Evolutionary conservation across 2,797 vertebrate genomes (phyloP), one percentile per base, ranked within the genome.

Genomic region (Microcaecilia unicolor): DNA sequence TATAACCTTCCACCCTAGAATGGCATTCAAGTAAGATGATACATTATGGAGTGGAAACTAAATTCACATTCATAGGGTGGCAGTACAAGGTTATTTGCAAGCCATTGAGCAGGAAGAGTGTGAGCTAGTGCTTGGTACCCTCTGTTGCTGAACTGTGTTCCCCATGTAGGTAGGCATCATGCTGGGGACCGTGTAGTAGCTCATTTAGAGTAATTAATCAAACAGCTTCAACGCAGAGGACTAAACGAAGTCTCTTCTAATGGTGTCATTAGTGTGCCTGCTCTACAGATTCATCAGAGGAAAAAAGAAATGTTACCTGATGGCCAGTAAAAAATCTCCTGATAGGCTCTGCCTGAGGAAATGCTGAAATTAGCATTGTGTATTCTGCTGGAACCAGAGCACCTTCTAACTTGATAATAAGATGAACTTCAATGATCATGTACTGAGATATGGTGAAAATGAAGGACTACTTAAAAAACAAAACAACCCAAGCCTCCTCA

Each of bases 131-230:
- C n/a, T n/a, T n/a, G n/a, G n/a, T n/a, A n/a, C n/a, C n/a, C n/a
- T n/a, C n/a, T n/a, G n/a, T n/a, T n/a, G n/a, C n/a, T n/a, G n/a
- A n/a, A 21, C 25, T 25, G 28, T 29, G 34, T 34, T 34, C n/a
- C 18, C 2, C 10, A 17, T 34, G 40, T 51, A 24, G 55, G 26
- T n/a, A n/a, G n/a, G 3, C 2, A 5, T n/a, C 33, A 21, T 34
- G 32, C 22, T 21, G 25, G 29, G 37, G 33, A 18, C 46, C 34
- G 7, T 41, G 35, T 8, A 42, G 33, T 43, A 29, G n/a, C 50
- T 51, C 48, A 29, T 63, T 55, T 58, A 41, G 28, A 23, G 46
- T 49, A 70, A 73, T 74, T 67, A 68, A 64, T 78, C 69, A 72
- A 32, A 16, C 13, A 13, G 36, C 37, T 62, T 50, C 64, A 46